phyloP scores from a whole-genome alignment of 1,140 invertebrate species.

The Aphelinus atriplicis region DNA sequence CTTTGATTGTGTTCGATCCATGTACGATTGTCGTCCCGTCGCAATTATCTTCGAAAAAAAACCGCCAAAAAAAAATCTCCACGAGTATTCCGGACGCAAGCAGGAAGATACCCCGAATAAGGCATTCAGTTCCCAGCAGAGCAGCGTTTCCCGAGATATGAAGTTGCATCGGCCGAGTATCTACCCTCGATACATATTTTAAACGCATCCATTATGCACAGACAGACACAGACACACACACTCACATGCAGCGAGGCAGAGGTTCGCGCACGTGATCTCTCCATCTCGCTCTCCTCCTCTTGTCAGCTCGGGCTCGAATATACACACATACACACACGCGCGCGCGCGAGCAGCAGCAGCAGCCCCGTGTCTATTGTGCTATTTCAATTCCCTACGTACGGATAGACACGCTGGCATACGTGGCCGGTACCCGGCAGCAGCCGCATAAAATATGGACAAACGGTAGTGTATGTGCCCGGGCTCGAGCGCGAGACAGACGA shows the following conservation, averaged over 20 bases:
- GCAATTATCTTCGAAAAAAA: no score
- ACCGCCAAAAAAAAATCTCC: no score
- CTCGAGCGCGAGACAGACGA: constrained; percentile 9
- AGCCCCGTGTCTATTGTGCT: constrained; percentile 25
- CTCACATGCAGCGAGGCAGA: no score
- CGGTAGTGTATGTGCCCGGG: background rate
- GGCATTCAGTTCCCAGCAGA: no score
- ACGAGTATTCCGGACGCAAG: no score
- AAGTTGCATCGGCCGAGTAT: no score
- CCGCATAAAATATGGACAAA: constrained; percentile 35
- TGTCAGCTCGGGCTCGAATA: background rate
- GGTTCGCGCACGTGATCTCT: background rate
- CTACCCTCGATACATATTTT: constrained; percentile 1
- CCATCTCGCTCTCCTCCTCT: constrained; percentile 8
- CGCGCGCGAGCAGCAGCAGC: background rate
- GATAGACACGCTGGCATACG: constrained; percentile 17
- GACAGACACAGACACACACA: background rate
- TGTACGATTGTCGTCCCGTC: no score
- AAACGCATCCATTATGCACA: constrained; percentile 22
- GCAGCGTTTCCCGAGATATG: no score
- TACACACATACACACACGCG: background rate
- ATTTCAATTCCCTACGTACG: constrained; percentile 31
- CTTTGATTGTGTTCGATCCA: no score
- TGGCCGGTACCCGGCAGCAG: background rate
- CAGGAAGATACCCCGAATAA: no score